Evolutionary conservation across 2,113 vertebrate genomes (phyloP).

Genomic region (Oreocharis arfaki): DNA sequence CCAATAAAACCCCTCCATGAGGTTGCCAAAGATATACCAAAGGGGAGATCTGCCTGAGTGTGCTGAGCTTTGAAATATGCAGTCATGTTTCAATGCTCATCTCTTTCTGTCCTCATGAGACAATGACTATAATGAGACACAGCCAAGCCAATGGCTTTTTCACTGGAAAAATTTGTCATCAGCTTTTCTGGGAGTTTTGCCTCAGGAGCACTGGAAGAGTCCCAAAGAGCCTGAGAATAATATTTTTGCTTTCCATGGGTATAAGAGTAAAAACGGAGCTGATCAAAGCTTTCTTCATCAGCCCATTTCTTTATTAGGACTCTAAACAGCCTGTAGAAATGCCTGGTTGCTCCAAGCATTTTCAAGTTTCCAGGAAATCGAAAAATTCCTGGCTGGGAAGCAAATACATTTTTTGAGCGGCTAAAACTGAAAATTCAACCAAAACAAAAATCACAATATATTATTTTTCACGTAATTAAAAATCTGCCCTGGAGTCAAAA

Average conservation of each 20-base stretch:
- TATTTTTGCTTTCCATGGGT: background rate
- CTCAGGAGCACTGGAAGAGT: background rate
- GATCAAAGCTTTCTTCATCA: background rate
- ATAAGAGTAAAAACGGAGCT: background rate
- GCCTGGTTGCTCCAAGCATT: background rate
- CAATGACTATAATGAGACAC: background rate
- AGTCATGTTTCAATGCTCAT: background rate
- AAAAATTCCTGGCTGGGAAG: background rate
- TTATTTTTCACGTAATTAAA: background rate
- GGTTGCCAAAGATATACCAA: background rate
- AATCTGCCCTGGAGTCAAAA: background rate
- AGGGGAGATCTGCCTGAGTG: background rate
- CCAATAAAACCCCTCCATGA: background rate
- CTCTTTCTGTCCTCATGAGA: background rate
- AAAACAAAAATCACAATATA: background rate
- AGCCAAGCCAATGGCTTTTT: background rate
- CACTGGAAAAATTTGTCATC: background rate
- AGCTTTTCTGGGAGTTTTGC: background rate
- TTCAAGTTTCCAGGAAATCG: background rate
- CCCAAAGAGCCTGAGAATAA: background rate
- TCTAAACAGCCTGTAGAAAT: background rate
- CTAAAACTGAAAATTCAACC: background rate
- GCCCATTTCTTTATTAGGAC: background rate
- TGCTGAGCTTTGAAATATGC: background rate
- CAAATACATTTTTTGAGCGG: background rate